Base-by-base conservation (phyloP, 2,113 vertebrate species). In the Spermophilus dauricus region DNA sequence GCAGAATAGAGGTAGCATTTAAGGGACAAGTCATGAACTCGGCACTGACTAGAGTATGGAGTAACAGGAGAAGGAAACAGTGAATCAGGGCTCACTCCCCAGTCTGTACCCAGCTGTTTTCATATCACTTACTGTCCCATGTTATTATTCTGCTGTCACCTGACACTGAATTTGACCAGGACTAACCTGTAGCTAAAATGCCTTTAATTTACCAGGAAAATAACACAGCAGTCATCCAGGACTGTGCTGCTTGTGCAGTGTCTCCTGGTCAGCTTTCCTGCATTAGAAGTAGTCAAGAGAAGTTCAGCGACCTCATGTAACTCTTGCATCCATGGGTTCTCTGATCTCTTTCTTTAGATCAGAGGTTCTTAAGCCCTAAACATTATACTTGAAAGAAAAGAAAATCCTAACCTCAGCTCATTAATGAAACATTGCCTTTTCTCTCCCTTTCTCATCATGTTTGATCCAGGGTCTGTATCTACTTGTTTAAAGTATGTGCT, bases 351-450 rank as follows among this genome's bases (percentile, higher is more conserved):
- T 77, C 56, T 94, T 22, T 72, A 75, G 24, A 96, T 95, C 34
- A 97, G 39, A 91, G 67, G 20, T 61, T 16, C 9, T n/a, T 92
- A 97, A 96, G 63, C 45, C 58, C 37, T 95, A 81, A 93, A 92
- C 65, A 77, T 5, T 26, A 61, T 67, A 95, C 69, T 56, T 67
- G 37, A 87, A 96, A 97, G 70, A 72, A 95, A 87, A 65, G 78
- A 85, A 96, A 97, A 96, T 84, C 67, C 70, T 37, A 90, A 97
- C 11, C 24, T 83, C 8, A 51, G 32, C 58, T 96, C 77, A 72
- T 97, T 93, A 96, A 65, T 9, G 37, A 56, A 92, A 39, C 30
- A 89, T 12, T 58, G 37, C 12, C 45, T 93, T 89, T 51, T 90
- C 9, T 77, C 48, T 84, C 17, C 34, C 8, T 75, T 82, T 92